Conservation (phyloP, 2,888 invertebrate species). For the Gymnoscelis rufifasciata region DNA sequence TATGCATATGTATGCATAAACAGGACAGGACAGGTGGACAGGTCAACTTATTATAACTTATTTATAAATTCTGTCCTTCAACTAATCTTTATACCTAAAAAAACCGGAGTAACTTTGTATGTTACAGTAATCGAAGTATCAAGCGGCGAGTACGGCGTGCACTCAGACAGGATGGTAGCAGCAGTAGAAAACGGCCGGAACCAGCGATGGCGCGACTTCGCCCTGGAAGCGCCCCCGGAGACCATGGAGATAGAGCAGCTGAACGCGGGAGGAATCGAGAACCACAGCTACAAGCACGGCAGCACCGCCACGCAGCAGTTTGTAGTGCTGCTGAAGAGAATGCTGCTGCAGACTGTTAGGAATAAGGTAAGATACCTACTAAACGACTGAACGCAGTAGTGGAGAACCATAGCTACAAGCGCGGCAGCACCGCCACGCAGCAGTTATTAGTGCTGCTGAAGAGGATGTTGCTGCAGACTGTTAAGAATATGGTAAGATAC, state of each 20-base stretch:
- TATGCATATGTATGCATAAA: too few relatives aligned
- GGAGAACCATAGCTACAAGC: slow-evolving; percentile 72
- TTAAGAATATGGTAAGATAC: slow-evolving; percentile 81
- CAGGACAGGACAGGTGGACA: too few relatives aligned
- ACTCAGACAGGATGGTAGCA: slow-evolving; percentile 83
- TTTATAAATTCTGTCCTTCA: too few relatives aligned
- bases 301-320: slow-evolving; percentile 84
- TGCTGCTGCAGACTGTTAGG: slow-evolving; percentile 86
- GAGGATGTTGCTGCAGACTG: slow-evolving; percentile 86
- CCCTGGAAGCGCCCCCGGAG: slow-evolving; percentile 37
- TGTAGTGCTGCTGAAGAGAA: slow-evolving; percentile 81
- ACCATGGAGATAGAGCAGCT: slow-evolving; percentile 64
- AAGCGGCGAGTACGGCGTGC: slow-evolving; percentile 87
- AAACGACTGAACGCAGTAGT: slow-evolving; percentile 50
- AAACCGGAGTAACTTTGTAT: too few relatives aligned
- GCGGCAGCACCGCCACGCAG: slow-evolving; percentile 79
- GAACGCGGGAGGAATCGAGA: slow-evolving; percentile 63
- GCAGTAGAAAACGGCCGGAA: slow-evolving; percentile 83
- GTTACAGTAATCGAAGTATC: slow-evolving; percentile 88
- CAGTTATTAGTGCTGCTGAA: slow-evolving; percentile 84
- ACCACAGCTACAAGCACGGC: slow-evolving; percentile 75
- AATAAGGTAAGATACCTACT: slow-evolving; percentile 75
- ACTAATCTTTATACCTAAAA: too few relatives aligned
- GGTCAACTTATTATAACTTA: too few relatives aligned
- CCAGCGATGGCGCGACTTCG: slow-evolving; percentile 71